Conservation (phyloP, 2,113 vertebrate genomes). For the Piaya cayana region DNA sequence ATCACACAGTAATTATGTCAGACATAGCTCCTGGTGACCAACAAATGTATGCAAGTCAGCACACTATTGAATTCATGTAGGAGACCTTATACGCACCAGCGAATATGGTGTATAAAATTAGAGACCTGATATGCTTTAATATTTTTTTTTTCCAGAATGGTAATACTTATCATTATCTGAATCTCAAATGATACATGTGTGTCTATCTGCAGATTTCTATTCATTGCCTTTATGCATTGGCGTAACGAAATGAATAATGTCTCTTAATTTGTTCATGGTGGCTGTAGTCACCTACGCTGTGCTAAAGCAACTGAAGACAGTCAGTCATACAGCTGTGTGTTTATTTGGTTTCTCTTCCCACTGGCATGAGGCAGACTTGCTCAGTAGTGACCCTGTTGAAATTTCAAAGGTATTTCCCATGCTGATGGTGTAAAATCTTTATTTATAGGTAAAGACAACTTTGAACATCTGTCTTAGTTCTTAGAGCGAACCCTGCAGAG, state of each 20-base stretch:
- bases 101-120: background rate
- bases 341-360: constrained; percentile 7
- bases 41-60: background rate
- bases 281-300: background rate
- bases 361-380: background rate
- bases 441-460: constrained; percentile 5
- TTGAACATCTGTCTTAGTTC: constrained; percentile 39
- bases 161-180: background rate
- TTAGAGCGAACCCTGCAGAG: background rate
- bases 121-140: background rate
- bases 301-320: background rate
- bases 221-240: background rate
- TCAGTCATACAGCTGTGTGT: background rate
- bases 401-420: background rate
- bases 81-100: background rate
- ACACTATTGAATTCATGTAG: accelerated
- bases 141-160: background rate
- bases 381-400: background rate
- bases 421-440: background rate
- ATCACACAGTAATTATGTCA: background rate
- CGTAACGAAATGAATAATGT: background rate
- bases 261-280: background rate
- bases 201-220: background rate
- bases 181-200: background rate
- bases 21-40: background rate